These are phyloP conservation scores for Chamaea fasciata DNA, from an alignment of 2,113 vertebrate genomes.

Conservation along the genomic window DNA sequence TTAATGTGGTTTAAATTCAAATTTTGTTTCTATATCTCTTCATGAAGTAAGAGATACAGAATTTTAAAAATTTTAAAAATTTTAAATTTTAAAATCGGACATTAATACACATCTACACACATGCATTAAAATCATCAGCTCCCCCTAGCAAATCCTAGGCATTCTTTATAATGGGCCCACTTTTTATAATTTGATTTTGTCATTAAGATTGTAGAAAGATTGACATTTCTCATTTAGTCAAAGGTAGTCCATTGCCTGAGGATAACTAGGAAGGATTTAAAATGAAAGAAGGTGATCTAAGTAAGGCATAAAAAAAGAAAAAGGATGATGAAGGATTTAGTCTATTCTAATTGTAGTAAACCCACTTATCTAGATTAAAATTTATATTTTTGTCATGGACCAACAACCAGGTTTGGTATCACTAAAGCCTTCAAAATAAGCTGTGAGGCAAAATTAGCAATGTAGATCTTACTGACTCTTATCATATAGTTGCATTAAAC, in stretches of 20 bases:
- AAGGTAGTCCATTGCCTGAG: neutral
- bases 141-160: neutral
- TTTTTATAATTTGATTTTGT: neutral
- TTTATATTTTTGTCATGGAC: neutral
- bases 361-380: neutral
- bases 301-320: neutral
- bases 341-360: neutral
- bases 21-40: neutral
- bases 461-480: neutral
- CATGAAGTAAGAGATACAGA: too few relatives aligned
- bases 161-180: neutral
- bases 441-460: neutral
- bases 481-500: neutral
- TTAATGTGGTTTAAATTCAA: neutral
- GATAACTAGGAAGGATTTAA: neutral
- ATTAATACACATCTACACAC: neutral
- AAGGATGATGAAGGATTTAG: neutral
- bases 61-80: too few relatives aligned
- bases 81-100: neutral
- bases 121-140: neutral
- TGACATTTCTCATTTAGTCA: slow-evolving; percentile 31
- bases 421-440: neutral
- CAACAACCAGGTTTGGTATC: neutral
- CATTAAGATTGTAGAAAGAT: neutral
- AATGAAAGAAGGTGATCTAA: neutral